Evolutionary conservation across 2,888 invertebrate species (phyloP), one percentile per base, ranked within the genome.

Genomic region (Amphiduros pacificus): DNA sequence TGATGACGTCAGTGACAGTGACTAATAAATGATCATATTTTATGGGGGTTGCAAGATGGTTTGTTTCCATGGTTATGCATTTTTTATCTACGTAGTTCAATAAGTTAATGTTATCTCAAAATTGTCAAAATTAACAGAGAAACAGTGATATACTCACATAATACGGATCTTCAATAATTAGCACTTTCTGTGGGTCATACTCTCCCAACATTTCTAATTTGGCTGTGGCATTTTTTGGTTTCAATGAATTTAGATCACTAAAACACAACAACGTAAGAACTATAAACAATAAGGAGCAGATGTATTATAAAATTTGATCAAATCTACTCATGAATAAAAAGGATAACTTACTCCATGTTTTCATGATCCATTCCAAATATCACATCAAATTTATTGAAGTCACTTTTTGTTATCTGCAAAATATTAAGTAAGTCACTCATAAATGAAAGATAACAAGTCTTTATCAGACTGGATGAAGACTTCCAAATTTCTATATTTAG

Each of bases 281-380:
- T 17, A 22, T 51, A 17, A 14, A 48, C 6, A 48, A 48, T n/a
- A 48, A 48, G 6, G 5, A 48, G 22, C 6, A 48, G 26, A 28
- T 9, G 9, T 36, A 17, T 9, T 49, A 28, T 11, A 51, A n/a
- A 27, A 61, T 41, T n/a, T 5, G 6, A 55, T 26, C 22, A 6
- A 17, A 27, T 14, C 32, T 3, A 27, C 17, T 58, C 44, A 20
- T 54, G 32, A 50, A 27, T 6, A 41, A 17, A 41, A 22, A 60
- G 14, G 17, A 26, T 29, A 50, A 32, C 69, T 66, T 72, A 83
- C 74, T 73, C 71, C 84, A 96, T 93, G 78, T 96, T 97, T 17
- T 88, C 88, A 60, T 92, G 87, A 80, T 97, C 97, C 95, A 96
- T 96, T 6, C 95, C 96, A 85, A 97, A 93, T 72, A 97, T 94